Evolutionary conservation across 2,888 invertebrate genomes (phyloP).

Genomic region (Stenoptilia bipunctidactyla): DNA sequence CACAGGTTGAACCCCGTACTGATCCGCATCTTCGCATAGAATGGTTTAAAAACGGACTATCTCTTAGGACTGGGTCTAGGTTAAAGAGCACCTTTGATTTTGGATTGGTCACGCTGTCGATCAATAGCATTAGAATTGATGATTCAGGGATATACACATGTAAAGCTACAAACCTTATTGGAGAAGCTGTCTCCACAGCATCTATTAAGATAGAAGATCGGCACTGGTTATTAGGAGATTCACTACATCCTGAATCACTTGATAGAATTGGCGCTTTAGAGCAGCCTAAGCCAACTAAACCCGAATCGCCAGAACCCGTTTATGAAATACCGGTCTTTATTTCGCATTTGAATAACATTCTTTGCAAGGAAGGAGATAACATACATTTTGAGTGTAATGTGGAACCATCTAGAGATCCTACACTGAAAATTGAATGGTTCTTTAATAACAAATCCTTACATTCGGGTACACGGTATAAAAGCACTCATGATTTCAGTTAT

Average conservation of each 20-base stretch:
- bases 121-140: conserved; percentile 87
- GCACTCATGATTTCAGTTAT: conserved; percentile 96
- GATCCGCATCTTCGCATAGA: conserved; percentile 90
- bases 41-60: conserved; percentile 93
- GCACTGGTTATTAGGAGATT: conserved; percentile 89
- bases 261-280: conserved; percentile 89
- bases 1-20: conserved; percentile 90
- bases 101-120: conserved; percentile 92
- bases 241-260: conserved; percentile 90
- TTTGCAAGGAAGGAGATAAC: conserved; percentile 88
- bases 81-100: conserved; percentile 96
- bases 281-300: conserved; percentile 77
- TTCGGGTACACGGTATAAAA: conserved; percentile 90
- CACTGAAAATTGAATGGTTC: conserved; percentile 94
- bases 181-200: conserved; percentile 94
- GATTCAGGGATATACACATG: conserved; percentile 97
- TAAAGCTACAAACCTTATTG: conserved; percentile 91
- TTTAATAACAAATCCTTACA: conserved; percentile 92
- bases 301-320: conserved; percentile 80
- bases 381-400: conserved; percentile 93
- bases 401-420: conserved; percentile 92
- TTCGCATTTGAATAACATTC: conserved; percentile 90
- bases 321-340: conserved; percentile 92
- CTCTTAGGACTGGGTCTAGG: conserved; percentile 88
- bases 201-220: conserved; percentile 90